Base-by-base conservation (phyloP, 2,113 vertebrate genomes). In the Callipepla squamata region DNA sequence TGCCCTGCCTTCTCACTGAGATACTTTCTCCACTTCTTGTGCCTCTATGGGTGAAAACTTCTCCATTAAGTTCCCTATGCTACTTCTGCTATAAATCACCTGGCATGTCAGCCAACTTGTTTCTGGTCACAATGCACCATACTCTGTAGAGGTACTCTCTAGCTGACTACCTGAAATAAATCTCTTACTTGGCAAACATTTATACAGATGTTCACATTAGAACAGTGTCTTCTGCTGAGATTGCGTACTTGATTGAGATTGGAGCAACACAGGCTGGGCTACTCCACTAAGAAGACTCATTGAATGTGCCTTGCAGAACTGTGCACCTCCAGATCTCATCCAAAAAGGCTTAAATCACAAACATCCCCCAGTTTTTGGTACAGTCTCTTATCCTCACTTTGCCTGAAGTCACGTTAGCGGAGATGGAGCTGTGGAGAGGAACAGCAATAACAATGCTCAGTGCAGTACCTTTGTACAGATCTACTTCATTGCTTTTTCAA, bases 301-400 rank as follows among this genome's bases (percentile, higher is more conserved):
- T 75, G 44, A 16, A 28, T 2, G 0, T 13, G 34, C 0, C 0
- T 57, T 75, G 32, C 1, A 28, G 11, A 65, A 59, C 69, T 5
- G 2, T 6, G 48, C 36, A 36, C 14, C 25, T 45, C 36, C 0
- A 0, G 26, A 30, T 50, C 0, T 0, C 48, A 38, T 42, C 18
- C 51, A 68, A 58, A 16, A 16, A 1, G 8, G 7, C 26, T 76
- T 58, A 74, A 58, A 85, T 28, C 32, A n/a, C 48, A 17, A 28
- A 8, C 19, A 4, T 21, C 40, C 0, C 1, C 3, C 28, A 79
- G 14, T 11, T 85, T 42, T 25, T 23, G n/a, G 11, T 36, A 4
- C 4, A 3, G 45, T 70, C 21, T 32, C 7, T 5, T 67, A 15
- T 68, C 34, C 45, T 20, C 4, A 0, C 30, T 73, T 44, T 58